Evolutionary conservation across 1,140 invertebrate species (phyloP), one percentile per base, ranked within the genome.

Genomic region (Solen grandis): DNA sequence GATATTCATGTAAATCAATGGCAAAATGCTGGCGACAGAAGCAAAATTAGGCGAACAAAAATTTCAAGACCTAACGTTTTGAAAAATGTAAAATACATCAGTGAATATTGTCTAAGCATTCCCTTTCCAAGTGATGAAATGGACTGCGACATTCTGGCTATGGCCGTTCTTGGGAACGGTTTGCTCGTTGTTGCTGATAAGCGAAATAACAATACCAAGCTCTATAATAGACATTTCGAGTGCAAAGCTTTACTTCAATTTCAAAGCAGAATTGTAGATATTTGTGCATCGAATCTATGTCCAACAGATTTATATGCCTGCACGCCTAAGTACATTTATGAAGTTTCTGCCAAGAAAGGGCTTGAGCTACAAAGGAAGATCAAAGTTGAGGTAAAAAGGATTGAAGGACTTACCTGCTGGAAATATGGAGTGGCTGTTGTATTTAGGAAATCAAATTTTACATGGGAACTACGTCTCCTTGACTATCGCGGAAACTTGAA

Each of bases 131-230:
- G 60, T 57, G 62, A 60, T 36, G 74, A 77, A 31, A 66, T 68
- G 25, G 13, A 25, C 38, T 50, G 41, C 2, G 52, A 66, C 19
- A 77, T 77, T 31, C 19, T 57, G 19, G 63, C 62, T 31, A 66
- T 77, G 60, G 31, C 29, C 13, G 46, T 57, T 19, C 57, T 77
- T n/a, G 8, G 29, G 4, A 68, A 77, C 31, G 74, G 74, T 19
- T 55, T 57, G 16, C 74, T 77, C 0, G 35, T 38, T n/a, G 52
- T 77, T 3, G 3, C 68, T 25, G 74, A 77, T 31, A 66, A 41
- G 59, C 63, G 54, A 22, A 77, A 77, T 31, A 77, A 77, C 33
- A 77, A 77, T 27, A 68, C 68, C 31, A 77, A 77, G 41, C 27
- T 77, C 2, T 77, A 68, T 27, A 57, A 46, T 33, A 68, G 54